phyloP scores from a whole-genome alignment of 2,113 vertebrate genomes.

The Dendrocopos noguchii region DNA sequence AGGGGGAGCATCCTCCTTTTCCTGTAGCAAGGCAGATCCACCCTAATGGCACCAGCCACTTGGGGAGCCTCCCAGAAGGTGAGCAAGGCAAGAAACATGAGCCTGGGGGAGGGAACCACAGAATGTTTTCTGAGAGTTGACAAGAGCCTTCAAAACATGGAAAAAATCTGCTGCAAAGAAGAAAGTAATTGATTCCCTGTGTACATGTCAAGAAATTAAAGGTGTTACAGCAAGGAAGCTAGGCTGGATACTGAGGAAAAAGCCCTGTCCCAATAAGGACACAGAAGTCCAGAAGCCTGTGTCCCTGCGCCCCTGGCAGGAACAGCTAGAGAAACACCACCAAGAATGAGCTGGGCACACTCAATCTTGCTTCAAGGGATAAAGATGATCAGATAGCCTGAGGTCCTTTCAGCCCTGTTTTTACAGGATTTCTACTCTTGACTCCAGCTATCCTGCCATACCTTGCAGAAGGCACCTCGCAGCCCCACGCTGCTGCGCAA shows the following conservation, averaged over 20 bases:
- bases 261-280: background rate
- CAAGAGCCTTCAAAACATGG: background rate
- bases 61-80: background rate
- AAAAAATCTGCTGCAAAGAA: background rate
- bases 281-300: background rate
- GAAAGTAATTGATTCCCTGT: background rate
- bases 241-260: background rate
- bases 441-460: background rate
- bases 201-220: background rate
- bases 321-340: fast-evolving
- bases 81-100: background rate
- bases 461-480: background rate
- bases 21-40: background rate
- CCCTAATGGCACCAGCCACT: background rate
- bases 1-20: background rate
- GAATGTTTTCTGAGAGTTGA: background rate
- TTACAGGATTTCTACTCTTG: background rate
- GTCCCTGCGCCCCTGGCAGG: background rate
- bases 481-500: constrained; percentile 25
- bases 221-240: background rate
- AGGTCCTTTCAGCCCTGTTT: background rate
- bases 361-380: background rate
- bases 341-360: background rate
- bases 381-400: background rate
- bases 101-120: background rate